phyloP scores from a whole-genome alignment of 2,888 invertebrate species.

The Euplagia quadripunctaria region DNA sequence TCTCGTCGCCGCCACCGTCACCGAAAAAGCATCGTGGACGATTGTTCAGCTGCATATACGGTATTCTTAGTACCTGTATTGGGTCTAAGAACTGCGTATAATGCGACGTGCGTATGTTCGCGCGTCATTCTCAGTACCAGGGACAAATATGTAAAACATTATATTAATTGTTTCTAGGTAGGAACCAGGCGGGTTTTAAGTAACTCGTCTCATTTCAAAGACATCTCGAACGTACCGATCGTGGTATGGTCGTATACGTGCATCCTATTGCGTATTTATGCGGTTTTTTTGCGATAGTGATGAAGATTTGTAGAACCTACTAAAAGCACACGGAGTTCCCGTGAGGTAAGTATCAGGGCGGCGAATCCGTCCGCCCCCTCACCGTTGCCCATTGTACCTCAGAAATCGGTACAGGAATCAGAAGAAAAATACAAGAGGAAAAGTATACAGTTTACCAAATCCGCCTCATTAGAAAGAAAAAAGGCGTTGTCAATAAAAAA shows the following conservation, averaged over 20 bases:
- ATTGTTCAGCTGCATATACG: constrained; percentile 55
- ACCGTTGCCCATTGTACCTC: not conserved
- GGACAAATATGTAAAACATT: constrained; percentile 46
- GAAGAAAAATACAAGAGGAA: not conserved
- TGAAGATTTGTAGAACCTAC: not conserved
- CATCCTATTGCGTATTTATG: too few species aligned
- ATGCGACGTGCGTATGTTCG: constrained; percentile 40
- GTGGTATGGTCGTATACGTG: too few species aligned
- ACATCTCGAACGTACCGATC: too few species aligned
- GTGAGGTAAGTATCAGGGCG: too few species aligned
- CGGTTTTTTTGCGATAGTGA: too few species aligned
- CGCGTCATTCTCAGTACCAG: constrained; percentile 52
- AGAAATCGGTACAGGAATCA: not conserved
- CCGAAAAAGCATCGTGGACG: constrained; percentile 50
- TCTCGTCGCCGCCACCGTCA: constrained; percentile 20
- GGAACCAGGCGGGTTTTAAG: constrained; percentile 20
- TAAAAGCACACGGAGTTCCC: too few species aligned
- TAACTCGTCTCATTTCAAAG: constrained; percentile 26
- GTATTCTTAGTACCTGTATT: constrained; percentile 34
- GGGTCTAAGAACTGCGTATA: constrained; percentile 29
- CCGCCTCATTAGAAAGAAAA: not conserved
- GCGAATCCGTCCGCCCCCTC: too few species aligned
- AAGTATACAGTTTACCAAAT: not conserved
- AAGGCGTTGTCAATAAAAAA: not conserved
- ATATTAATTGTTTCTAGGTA: constrained; percentile 41